These are phyloP conservation scores for Orthosia gracilis DNA, from an alignment of 2,888 invertebrate species.

Conservation along the genomic window DNA sequence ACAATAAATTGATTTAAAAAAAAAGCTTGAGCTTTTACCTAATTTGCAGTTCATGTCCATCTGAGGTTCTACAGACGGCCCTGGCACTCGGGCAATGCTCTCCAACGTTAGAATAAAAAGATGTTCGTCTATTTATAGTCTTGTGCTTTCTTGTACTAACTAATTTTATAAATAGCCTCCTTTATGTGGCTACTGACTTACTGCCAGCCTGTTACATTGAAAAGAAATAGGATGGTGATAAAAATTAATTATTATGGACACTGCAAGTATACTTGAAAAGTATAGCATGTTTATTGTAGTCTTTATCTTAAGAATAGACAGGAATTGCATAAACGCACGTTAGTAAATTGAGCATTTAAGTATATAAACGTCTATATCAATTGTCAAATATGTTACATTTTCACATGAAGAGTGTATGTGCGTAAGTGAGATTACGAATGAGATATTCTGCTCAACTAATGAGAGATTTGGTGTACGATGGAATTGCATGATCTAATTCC, in stretches of 20 bases:
- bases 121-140: slow-evolving; percentile 48
- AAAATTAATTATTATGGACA: not conserved
- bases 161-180: slow-evolving; percentile 52
- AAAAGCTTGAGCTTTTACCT: slow-evolving; percentile 8
- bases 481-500: too few relatives aligned
- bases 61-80: slow-evolving; percentile 24
- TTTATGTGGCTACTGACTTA: slow-evolving; percentile 22
- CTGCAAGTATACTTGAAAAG: not conserved
- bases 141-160: slow-evolving; percentile 46
- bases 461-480: too few relatives aligned
- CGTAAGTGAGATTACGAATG: too few relatives aligned
- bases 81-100: slow-evolving; percentile 57
- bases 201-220: slow-evolving; percentile 10
- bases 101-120: slow-evolving; percentile 56
- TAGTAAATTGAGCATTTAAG: too few relatives aligned
- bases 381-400: too few relatives aligned
- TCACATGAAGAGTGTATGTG: too few relatives aligned
- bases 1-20: not conserved
- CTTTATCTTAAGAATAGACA: not conserved
- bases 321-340: too few relatives aligned
- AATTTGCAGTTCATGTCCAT: not conserved
- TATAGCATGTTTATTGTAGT: too few relatives aligned
- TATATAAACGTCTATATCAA: too few relatives aligned
- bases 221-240: slow-evolving; percentile 3
- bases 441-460: too few relatives aligned